Base-by-base conservation (phyloP, 2,797 vertebrate species). In the Pangasius krempfi region DNA sequence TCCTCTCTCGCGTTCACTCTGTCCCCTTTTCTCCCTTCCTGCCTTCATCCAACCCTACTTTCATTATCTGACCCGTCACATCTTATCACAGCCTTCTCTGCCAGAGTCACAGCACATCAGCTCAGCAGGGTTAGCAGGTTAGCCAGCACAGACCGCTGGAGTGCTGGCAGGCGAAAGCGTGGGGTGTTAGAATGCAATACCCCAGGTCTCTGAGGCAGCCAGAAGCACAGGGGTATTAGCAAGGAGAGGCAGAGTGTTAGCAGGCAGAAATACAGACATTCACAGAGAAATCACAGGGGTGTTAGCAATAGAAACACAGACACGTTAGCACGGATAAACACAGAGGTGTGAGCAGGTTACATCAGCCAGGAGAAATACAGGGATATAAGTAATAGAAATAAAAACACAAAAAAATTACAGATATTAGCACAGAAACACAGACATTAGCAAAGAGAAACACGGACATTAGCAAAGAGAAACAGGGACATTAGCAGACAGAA, bases 21-120 rank as follows among this genome's bases (percentile, higher is more conserved):
- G 30, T 50, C 52, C 3, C 5, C 62, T 60, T 66, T 44, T 40
- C 20, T 79, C 60, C 40, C 58, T 62, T 64, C 73, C 25, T 64
- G 20, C 81, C 75, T 89, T 88, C 62, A 84, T 82, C 86, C 86
- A 80, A 66, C 80, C 82, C 73, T 87, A 87, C 91, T 86, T 88
- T 87, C 66, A 85, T 89, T 87, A 68, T 78, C 84, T 91, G 72
- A 86, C 75, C 58, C 76, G 73, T 91, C 89, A 79, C 72, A 52
- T 64, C 70, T 62, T 70, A 89, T 91, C 75, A 87, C 30, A 76
- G 84, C 6, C 58, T 82, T 30, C 50, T 70, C 85, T 37, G 33
- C 73, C 85, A 73, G n/a, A 85, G 86, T 84, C 89, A 64, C 54
- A 70, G n/a, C 50, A 12, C 86, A 58, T 12, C 78, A 44, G 50